Evolutionary conservation across 2,888 invertebrate genomes (phyloP).

Genomic region (Scaptomyza caliginosa): DNA sequence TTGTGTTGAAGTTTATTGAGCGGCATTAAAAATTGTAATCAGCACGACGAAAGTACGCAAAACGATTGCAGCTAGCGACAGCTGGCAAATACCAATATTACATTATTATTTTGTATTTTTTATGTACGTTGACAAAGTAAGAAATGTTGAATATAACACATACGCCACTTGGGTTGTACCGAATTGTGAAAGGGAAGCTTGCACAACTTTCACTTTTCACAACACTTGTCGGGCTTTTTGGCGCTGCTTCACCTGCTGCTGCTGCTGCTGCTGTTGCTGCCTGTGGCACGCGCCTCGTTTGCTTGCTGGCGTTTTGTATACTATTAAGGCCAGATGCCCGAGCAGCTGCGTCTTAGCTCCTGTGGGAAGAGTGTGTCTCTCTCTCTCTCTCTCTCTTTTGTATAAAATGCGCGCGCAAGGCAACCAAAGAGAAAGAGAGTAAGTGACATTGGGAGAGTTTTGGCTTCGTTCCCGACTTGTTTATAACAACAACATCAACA

Average conservation of each 20-base stretch:
- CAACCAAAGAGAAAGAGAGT: conserved; percentile 2
- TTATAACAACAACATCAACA: conserved; percentile 65
- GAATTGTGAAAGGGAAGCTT: conserved; percentile 16
- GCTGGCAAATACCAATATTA: not conserved
- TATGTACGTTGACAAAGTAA: not conserved
- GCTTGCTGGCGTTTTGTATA: conserved; percentile 63
- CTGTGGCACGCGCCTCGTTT: conserved; percentile 49
- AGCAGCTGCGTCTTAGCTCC: conserved; percentile 69
- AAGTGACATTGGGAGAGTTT: conserved; percentile 33
- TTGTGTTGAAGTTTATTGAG: not conserved
- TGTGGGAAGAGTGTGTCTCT: conserved; percentile 59
- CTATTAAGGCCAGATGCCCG: conserved; percentile 67
- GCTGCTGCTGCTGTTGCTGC: conserved; percentile 21
- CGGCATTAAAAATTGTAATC: conserved; percentile 4
- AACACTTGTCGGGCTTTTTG: conserved; percentile 52
- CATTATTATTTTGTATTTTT: not conserved
- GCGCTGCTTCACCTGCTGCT: conserved; percentile 35
- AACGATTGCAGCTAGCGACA: not conserved
- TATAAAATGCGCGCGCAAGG: conserved; percentile 65
- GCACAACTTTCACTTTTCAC: conserved; percentile 64
- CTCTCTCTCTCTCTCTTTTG: conserved; percentile 14
- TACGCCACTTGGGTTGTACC: conserved; percentile 39
- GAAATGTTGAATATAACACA: conserved; percentile 32
- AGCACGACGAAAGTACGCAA: not conserved
- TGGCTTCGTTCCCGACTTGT: conserved; percentile 52